A percentile compares a stretch with the other conserved stretches of the same genome.
These are phyloP conservation scores for Pelobates cultripes DNA, from an alignment of 2,797 vertebrate genomes.

Conservation along the genomic window DNA sequence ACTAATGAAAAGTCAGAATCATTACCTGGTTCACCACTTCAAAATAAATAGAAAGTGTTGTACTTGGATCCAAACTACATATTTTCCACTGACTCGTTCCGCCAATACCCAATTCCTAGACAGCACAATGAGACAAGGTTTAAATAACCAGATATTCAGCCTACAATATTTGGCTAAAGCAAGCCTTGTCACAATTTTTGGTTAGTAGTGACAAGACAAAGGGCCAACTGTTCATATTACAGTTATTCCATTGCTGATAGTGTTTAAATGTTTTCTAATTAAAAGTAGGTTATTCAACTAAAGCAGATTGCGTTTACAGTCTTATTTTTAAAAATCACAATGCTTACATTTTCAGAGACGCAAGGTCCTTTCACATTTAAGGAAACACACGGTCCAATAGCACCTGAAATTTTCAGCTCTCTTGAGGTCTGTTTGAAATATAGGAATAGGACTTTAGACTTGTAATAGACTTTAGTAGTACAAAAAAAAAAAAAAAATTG, in stretches of 20 bases:
- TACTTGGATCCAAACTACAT: conserved; percentile 86
- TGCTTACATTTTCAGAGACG: conserved; percentile 94
- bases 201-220: too few relatives aligned
- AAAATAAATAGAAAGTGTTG: conserved; percentile 89
- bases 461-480: too few relatives aligned
- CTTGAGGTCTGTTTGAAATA: conserved; percentile 82
- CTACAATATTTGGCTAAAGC: conserved; percentile 4
- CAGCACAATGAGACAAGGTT: conserved; percentile 19
- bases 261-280: too few relatives aligned
- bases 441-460: neutral
- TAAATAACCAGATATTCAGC: too few relatives aligned
- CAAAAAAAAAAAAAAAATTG: too few relatives aligned
- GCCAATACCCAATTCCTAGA: conserved; percentile 82
- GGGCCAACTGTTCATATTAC: too few relatives aligned
- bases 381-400: conserved; percentile 91
- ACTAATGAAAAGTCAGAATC: too few relatives aligned
- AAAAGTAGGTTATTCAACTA: too few relatives aligned
- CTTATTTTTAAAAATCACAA: neutral
- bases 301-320: too few relatives aligned
- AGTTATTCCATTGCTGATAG: too few relatives aligned
- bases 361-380: conserved; percentile 86
- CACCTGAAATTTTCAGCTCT: conserved; percentile 91
- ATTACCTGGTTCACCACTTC: conserved; percentile 96
- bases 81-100: conserved; percentile 96
- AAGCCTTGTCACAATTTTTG: too few relatives aligned